phyloP scores from a whole-genome alignment of 2,888 invertebrate species.

The Metopia argyrocephala region DNA sequence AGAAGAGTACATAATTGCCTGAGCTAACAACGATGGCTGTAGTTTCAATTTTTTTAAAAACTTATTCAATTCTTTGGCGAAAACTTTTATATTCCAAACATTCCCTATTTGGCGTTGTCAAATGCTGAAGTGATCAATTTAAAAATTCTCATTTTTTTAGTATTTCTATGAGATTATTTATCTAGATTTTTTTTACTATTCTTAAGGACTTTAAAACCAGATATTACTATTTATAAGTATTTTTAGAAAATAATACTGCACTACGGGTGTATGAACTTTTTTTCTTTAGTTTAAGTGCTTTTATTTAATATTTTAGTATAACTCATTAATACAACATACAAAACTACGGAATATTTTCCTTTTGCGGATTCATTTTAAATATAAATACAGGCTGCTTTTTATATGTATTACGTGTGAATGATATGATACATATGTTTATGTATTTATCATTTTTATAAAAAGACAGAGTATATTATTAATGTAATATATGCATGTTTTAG shows the following conservation, averaged over 20 bases:
- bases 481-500: neutral
- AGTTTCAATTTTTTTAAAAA: neutral
- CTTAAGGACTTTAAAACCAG: neutral
- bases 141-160: neutral
- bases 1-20: slow-evolving; percentile 18
- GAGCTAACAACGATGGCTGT: neutral
- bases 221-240: neutral
- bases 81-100: slow-evolving; percentile 12
- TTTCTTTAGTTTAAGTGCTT: neutral
- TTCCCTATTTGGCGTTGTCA: slow-evolving; percentile 35
- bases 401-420: neutral
- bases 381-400: neutral
- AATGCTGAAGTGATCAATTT: neutral
- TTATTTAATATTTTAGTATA: neutral
- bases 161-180: neutral
- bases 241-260: too few species aligned
- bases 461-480: too few species aligned
- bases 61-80: slow-evolving; percentile 18
- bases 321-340: neutral
- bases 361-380: neutral
- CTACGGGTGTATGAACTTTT: neutral
- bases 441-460: neutral
- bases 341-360: neutral
- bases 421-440: neutral
- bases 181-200: neutral